Base-by-base conservation (phyloP, 1,140 invertebrate species). In the Camponotus pennsylvanicus region DNA sequence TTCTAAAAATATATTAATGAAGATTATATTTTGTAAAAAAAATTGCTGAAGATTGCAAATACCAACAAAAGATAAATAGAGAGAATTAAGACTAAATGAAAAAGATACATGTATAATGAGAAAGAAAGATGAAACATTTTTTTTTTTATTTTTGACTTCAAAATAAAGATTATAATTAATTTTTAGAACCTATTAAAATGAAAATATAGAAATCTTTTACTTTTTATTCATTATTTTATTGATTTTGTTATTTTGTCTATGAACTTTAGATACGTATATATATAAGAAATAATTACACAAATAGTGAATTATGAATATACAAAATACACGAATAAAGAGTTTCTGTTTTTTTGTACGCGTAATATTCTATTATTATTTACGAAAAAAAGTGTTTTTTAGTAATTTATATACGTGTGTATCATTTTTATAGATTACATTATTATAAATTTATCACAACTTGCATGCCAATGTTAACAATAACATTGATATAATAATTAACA, bases 211-310 rank as follows among this genome's bases (percentile, higher is more conserved):
- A 52, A 52, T 18, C 11, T 52, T 52, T 4, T 52, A 3, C 3
- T 52, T 4, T 52, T 52, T 52, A 52, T 52, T 52, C 15, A 2
- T 42, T 42, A 42, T 52, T 18, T 52, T 52, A 52, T 52, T 52
- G 13, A 4, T 13, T 52, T 52, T 52, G 49, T 18, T 27, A 27
- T 27, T 52, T 52, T 52, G 3, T 52, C 49, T 13, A 52, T 2
- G 15, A 18, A 52, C 3, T 18, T 52, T 52, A 52, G 11, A 52
- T 18, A 3, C 49, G 49, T 52, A 7, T n/a, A n/a, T 5, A 57
- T n/a, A 57, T n/a, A 57, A 57, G 21, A 57, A 57, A 57, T 57
- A 5, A 59, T 59, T 59, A 21, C 57, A 59, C 57, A 59, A 55
- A 59, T 9, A 59, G 9, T 3, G 8, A 59, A 59, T 59, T 8